Conservation (phyloP, 1,140 invertebrate species). For the Polypedilum vanderplanki region DNA sequence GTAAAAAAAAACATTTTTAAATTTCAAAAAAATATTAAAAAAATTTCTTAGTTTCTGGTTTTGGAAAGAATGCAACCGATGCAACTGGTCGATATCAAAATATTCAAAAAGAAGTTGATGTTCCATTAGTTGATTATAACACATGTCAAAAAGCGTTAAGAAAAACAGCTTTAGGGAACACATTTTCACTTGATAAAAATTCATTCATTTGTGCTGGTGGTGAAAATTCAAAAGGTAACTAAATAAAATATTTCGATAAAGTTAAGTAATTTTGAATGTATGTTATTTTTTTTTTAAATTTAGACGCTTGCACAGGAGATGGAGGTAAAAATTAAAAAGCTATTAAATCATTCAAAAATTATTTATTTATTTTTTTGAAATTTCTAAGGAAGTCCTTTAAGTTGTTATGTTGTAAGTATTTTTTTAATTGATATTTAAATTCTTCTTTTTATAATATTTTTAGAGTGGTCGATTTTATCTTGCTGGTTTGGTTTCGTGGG, state of each 20-base stretch:
- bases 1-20: no score
- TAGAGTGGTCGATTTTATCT: no score
- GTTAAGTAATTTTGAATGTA: no score
- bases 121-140: conserved; percentile 54
- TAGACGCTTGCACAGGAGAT: conserved; percentile 48
- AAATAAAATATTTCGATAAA: not conserved
- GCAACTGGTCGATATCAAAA: conserved; percentile 55
- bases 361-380: no score
- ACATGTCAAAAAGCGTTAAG: conserved; percentile 57
- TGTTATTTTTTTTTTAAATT: no score
- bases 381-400: no score
- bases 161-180: conserved; percentile 55
- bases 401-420: no score
- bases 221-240: not conserved
- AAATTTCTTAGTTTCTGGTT: conserved; percentile 45
- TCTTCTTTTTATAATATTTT: no score
- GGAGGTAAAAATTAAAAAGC: conserved; percentile 40
- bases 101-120: conserved; percentile 61
- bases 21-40: no score
- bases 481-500: no score
- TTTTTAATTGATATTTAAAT: no score
- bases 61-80: conserved; percentile 72
- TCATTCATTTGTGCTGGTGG: conserved; percentile 65
- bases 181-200: conserved; percentile 53
- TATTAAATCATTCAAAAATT: no score